Evolutionary conservation across 2,888 invertebrate genomes (phyloP), one percentile per base, ranked within the genome.

Genomic region (Sarcophaga subvicina): DNA sequence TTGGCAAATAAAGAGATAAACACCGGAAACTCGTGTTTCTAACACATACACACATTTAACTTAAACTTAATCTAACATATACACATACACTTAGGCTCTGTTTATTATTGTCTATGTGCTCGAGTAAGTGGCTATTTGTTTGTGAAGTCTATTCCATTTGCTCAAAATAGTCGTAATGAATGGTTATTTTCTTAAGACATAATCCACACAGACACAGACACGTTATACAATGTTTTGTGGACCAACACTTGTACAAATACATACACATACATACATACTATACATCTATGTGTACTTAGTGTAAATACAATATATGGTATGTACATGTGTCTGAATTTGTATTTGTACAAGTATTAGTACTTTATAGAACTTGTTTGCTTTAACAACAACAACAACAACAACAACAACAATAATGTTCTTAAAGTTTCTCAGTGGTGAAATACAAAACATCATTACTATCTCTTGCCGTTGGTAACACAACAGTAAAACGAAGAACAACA

Each of bases 1-100:
- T 54, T 54, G 17, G 17, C 54, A 54, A 54, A 71, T 71, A 59
- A 59, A 59, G 25, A 70, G 70, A 54, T 71, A 59, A 71, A 71
- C 59, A 59, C 59, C 54, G 71, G 71, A 71, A 71, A 71, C 59
- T 27, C 71, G 71, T 71, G 71, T 71, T 59, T 54, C 54, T 14
- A 54, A 54, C 54, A 54, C 17, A 14, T 2, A 49, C 54, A 54
- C 14, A 17, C 54, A 54, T 5, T 54, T 54, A 54, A 12, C 17
- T 54, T 54, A 54, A 12, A 4, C 17, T 54, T 17, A 17, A 4
- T 54, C 10, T 17, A 14, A 54, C 54, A 4, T 5, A 54, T 5
- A 17, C 17, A 17, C 2, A 49, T 14, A 14, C 49, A 49, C 12
- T 14, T 4, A 49, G 3, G 17, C 17, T 54, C 17, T 54, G 17